Evolutionary conservation across 2,797 vertebrate genomes (phyloP).

Genomic region (Tarsius wallacei): DNA sequence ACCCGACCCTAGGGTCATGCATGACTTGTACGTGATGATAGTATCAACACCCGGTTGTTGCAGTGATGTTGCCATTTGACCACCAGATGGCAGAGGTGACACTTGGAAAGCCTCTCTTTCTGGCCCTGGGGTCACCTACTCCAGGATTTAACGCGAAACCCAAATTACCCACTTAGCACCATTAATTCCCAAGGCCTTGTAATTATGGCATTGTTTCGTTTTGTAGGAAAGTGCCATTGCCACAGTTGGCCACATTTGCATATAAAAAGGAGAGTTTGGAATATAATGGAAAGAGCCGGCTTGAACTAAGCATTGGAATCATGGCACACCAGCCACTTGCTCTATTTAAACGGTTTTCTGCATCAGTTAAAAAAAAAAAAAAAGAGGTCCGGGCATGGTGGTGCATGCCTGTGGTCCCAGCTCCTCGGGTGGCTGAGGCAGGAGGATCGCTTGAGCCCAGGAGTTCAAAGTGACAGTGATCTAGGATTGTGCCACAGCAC

Average conservation of each 20-base stretch:
- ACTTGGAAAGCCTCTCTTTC: constrained; percentile 37
- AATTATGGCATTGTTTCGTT: constrained; percentile 70
- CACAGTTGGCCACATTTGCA: background rate
- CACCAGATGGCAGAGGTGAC: constrained; percentile 79
- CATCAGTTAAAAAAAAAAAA: background rate
- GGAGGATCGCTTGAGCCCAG: too few relatives aligned
- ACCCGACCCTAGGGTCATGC: background rate
- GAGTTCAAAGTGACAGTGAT: too few relatives aligned
- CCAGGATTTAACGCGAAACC: constrained; percentile 67
- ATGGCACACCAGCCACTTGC: background rate
- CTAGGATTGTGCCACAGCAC: too few relatives aligned
- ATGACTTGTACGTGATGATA: constrained; percentile 24
- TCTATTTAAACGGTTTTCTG: background rate
- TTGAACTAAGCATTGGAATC: background rate
- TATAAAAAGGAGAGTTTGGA: constrained; percentile 14
- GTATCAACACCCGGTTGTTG: constrained; percentile 57
- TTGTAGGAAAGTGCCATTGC: constrained; percentile 54
- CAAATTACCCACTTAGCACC: constrained; percentile 75
- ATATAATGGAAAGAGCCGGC: background rate
- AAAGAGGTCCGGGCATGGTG: background rate
- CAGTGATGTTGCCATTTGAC: constrained; percentile 70
- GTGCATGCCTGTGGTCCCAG: too few relatives aligned
- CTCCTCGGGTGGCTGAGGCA: too few relatives aligned
- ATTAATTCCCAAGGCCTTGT: constrained; percentile 70
- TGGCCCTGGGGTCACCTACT: constrained; percentile 53